Conservation (phyloP, 2,888 invertebrate species). For the Enoplolaimus lenunculus region DNA sequence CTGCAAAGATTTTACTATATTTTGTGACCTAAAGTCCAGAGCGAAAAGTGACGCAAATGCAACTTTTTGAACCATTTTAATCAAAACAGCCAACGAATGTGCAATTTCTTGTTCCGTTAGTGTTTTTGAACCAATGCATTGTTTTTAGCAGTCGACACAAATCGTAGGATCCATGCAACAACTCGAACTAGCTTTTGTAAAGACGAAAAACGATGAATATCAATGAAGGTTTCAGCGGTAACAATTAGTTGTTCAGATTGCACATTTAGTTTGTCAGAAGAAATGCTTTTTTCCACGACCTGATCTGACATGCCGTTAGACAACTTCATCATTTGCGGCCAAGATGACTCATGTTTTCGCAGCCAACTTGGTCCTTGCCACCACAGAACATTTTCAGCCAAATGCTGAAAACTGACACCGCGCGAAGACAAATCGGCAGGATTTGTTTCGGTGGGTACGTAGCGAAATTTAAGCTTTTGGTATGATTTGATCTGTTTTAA, state of each 20-base stretch:
- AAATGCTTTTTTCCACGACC: background rate
- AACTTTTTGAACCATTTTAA: background rate
- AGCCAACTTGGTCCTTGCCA: conserved; percentile 28
- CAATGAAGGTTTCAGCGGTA: background rate
- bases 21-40: background rate
- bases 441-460: conserved; percentile 29
- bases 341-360: conserved; percentile 11
- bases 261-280: background rate
- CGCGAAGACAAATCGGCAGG: conserved; percentile 32
- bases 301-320: background rate
- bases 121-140: background rate
- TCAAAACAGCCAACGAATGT: background rate
- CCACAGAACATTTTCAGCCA: conserved; percentile 26
- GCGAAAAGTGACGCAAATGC: background rate
- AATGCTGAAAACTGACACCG: conserved; percentile 25
- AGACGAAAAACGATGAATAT: conserved; percentile 6
- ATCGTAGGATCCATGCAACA: background rate
- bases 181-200: conserved; percentile 14
- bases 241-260: background rate
- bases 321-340: conserved; percentile 21
- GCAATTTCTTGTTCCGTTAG: background rate
- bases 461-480: conserved; percentile 25
- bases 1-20: background rate
- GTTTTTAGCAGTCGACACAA: background rate
- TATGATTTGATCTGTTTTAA: conserved; percentile 27